phyloP scores from a whole-genome alignment of 2,888 invertebrate species.

The Drosophila birchii region DNA sequence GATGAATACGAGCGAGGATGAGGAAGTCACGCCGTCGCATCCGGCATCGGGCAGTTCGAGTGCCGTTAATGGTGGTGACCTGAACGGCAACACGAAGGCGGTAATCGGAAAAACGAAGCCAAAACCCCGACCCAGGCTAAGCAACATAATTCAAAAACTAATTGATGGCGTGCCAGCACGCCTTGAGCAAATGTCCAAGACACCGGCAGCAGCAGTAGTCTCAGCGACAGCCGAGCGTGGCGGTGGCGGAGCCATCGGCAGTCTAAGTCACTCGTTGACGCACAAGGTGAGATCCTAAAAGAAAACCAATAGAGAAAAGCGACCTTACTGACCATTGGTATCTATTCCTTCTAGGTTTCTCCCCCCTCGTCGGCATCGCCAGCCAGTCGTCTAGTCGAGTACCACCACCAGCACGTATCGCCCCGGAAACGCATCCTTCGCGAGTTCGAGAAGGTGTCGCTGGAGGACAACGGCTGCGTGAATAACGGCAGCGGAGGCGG shows the following conservation, averaged over 20 bases:
- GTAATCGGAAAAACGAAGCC: constrained; percentile 76
- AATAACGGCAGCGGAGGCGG: constrained; percentile 85
- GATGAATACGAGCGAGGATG: constrained; percentile 81
- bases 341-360: constrained; percentile 64
- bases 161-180: constrained; percentile 83
- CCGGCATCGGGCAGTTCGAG: not conserved
- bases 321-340: not conserved
- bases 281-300: constrained; percentile 62
- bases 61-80: constrained; percentile 51
- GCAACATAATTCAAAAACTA: constrained; percentile 83
- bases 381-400: constrained; percentile 83
- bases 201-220: constrained; percentile 55
- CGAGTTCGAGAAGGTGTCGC: constrained; percentile 91
- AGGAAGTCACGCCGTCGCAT: constrained; percentile 54
- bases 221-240: constrained; percentile 50
- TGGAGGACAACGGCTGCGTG: constrained; percentile 85
- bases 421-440: constrained; percentile 93
- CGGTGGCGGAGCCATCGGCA: constrained; percentile 63
- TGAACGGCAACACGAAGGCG: constrained; percentile 54
- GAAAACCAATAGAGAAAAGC: not conserved
- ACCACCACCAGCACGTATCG: constrained; percentile 87
- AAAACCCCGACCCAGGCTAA: constrained; percentile 83
- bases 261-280: constrained; percentile 64
- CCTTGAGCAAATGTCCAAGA: constrained; percentile 78
- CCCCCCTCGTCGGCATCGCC: constrained; percentile 78